Percentiles rank a stretch among this genome's conserved stretches.
phyloP scores from a whole-genome alignment of 1,140 invertebrate genomes.

The Batillaria attramentaria region DNA sequence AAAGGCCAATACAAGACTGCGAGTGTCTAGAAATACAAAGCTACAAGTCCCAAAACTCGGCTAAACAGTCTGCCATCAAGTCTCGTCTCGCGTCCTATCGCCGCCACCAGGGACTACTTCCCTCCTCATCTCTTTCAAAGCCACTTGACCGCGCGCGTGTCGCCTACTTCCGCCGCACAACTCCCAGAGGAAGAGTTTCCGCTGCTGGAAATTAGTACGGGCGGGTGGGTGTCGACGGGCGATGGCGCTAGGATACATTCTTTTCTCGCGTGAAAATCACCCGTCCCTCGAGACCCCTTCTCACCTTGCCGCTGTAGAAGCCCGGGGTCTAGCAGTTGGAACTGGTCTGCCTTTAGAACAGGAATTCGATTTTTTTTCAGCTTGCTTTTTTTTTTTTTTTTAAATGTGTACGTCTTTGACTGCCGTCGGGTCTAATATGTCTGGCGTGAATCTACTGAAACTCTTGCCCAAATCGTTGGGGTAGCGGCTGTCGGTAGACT shows the following conservation, averaged over 20 bases:
- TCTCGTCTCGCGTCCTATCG: no score
- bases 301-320: not conserved
- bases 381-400: not conserved
- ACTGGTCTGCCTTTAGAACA: not conserved
- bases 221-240: not conserved
- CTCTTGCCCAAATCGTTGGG: not conserved
- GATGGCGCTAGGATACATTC: constrained; percentile 11
- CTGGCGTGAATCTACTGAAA: no score
- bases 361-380: not conserved
- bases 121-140: constrained; percentile 1
- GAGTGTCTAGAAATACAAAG: no score
- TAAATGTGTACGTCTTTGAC: not conserved
- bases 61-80: no score
- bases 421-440: no score
- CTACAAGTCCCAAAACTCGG: no score
- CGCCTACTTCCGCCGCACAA: constrained; percentile 18
- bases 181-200: constrained; percentile 3
- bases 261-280: constrained; percentile 15
- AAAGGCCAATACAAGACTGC: no score
- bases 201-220: constrained; percentile 12
- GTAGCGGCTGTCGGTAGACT: no score
- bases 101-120: not conserved
- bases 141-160: constrained; percentile 27
- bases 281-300: constrained; percentile 21
- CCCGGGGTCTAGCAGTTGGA: not conserved